Evolutionary conservation across 2,888 invertebrate species (phyloP).

Genomic region (Cheilosia grossa): DNA sequence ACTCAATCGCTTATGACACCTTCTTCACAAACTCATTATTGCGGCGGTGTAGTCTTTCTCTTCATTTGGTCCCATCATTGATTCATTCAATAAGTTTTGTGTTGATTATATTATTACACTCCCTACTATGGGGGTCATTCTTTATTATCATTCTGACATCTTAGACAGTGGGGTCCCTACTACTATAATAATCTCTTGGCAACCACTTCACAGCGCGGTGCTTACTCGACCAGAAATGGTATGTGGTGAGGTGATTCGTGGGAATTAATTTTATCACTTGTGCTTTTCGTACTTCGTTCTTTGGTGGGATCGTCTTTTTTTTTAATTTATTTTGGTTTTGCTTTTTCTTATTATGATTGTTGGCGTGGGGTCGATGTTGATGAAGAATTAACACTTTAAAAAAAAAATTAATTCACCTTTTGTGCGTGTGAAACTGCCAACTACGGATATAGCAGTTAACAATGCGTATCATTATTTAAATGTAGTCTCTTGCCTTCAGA

Average conservation of each 20-base stretch:
- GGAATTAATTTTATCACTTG: constrained; percentile 62
- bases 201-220: constrained; percentile 8
- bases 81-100: constrained; percentile 52
- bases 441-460: constrained; percentile 1
- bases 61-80: background rate
- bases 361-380: constrained; percentile 62
- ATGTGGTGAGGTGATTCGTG: constrained; percentile 39
- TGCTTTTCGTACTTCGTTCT: constrained; percentile 41
- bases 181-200: constrained; percentile 21
- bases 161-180: constrained; percentile 44
- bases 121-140: constrained; percentile 50
- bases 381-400: constrained; percentile 61
- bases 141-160: constrained; percentile 60
- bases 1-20: constrained; percentile 35
- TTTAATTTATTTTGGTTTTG: constrained; percentile 29
- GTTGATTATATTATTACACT: constrained; percentile 63
- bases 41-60: background rate
- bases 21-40: constrained; percentile 9
- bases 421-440: constrained; percentile 2
- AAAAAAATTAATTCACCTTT: constrained; percentile 14
- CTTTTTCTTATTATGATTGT: constrained; percentile 18
- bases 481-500: background rate
- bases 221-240: constrained; percentile 52
- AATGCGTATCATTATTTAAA: background rate
- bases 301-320: constrained; percentile 24